Base-by-base conservation (phyloP, 37 sponge, comb jelly and placozoan species). In the Chondrosia reniformis region DNA sequence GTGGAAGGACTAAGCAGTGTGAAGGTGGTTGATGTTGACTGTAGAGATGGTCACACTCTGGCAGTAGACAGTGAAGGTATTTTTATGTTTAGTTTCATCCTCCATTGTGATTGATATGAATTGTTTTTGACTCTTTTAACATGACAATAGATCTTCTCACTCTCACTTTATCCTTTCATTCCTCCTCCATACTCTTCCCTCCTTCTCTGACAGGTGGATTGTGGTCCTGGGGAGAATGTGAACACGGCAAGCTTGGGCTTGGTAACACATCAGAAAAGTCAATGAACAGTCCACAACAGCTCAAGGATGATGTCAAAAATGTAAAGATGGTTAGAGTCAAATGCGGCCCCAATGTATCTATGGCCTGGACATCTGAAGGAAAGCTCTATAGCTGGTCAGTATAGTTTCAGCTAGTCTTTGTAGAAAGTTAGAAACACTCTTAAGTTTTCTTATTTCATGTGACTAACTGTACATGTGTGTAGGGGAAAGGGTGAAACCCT, bases 221-320 rank as follows among this genome's bases (percentile, higher is more conserved):
- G 88, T 95, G 96, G 96, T 83, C 87, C 0, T 95, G 93, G 87
- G 96, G 96, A 0, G 96, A 95, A 62, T 89, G 87, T 27, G 93
- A 89, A 45, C 91, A 69, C 79, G 92, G 96, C 13, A 91, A 95
- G 75, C 85, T 92, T 43, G 96, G 93, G 7, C 41, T 84, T 44
- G 87, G 89, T 2, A 81, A 79, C 42, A 85, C 46, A 54, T 44
- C 79, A 34, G 89, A 91, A 27, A 45, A 63, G 4, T 73, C 52
- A 41, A 91, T 83, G 69, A 46, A 40, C 2, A 92, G 89, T 7
- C 85, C 81, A 56, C 45, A 76, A 28, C 66, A 85, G 41, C 42
- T 46, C 25, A 24, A 46, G 21, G 65, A 66, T 65, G 75, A 81
- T 27, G 58, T 52, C 4, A 21, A 74, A 15, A 54, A 72, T 0